Evolutionary conservation across 2,888 invertebrate genomes (phyloP).

Genomic region (Tachina lurida): DNA sequence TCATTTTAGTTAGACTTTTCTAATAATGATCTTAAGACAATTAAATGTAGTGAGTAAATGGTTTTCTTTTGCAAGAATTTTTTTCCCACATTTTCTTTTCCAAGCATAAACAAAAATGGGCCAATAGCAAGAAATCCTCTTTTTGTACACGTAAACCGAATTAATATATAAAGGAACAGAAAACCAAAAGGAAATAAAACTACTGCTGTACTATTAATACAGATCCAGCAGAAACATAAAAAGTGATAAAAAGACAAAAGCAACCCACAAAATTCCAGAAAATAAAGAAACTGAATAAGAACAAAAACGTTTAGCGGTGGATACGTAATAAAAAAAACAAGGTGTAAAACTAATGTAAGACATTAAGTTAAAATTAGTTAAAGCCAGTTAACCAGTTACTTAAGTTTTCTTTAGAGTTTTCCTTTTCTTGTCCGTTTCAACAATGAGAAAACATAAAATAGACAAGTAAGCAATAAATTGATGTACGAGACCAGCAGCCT

Average conservation of each 20-base stretch:
- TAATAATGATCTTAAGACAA: slow-evolving; percentile 57
- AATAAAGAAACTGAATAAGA: slow-evolving; percentile 31
- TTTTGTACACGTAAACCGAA: slow-evolving; percentile 5
- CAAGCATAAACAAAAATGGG: slow-evolving; percentile 58
- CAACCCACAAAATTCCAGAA: slow-evolving; percentile 58
- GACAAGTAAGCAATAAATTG: slow-evolving; percentile 66
- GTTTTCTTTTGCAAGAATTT: no score
- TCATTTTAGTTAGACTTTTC: no score
- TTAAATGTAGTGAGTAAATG: slow-evolving; percentile 55
- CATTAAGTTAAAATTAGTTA: slow-evolving; percentile 70
- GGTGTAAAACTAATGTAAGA: slow-evolving; percentile 73
- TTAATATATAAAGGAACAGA: neutral
- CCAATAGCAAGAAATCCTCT: slow-evolving; percentile 53
- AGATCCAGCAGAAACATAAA: slow-evolving; percentile 57
- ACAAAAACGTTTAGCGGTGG: slow-evolving; percentile 43
- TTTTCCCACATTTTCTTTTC: slow-evolving; percentile 8
- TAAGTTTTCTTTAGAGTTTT: slow-evolving; percentile 50
- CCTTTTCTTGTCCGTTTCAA: neutral
- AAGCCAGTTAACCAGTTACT: slow-evolving; percentile 70
- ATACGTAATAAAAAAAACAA: slow-evolving; percentile 54
- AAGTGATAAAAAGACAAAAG: slow-evolving; percentile 35
- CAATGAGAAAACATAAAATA: slow-evolving; percentile 37
- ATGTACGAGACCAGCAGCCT: slow-evolving; percentile 70
- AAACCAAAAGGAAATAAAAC: neutral
- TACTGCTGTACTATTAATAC: slow-evolving; percentile 22